These are phyloP conservation scores for Zaprionus kolodkinae DNA, from an alignment of 1,140 invertebrate genomes.

Conservation along the genomic window DNA sequence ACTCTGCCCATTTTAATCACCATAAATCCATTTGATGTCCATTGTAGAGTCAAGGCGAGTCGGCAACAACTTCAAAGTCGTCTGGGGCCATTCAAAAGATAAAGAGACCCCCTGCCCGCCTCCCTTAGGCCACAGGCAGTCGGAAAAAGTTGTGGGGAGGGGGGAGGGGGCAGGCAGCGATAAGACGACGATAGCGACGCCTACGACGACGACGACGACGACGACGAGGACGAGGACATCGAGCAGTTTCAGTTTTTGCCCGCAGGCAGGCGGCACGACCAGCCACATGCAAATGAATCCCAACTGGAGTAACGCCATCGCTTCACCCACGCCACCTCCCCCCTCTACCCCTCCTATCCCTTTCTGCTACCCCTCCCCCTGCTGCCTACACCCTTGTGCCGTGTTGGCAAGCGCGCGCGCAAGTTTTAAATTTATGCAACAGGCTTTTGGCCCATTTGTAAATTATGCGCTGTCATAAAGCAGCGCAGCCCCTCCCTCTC, in stretches of 20 bases:
- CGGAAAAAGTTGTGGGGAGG: neutral
- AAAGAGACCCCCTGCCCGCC: slow-evolving; percentile 19
- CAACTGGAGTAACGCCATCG: slow-evolving; percentile 44
- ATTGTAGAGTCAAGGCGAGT: slow-evolving; percentile 21
- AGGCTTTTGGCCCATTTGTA: slow-evolving; percentile 81
- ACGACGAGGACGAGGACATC: slow-evolving; percentile 21
- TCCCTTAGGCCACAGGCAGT: neutral
- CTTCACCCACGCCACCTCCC: neutral
- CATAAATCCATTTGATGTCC: slow-evolving; percentile 44
- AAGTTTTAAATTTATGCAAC: slow-evolving; percentile 77
- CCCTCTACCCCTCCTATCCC: too few relatives aligned
- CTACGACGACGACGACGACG: slow-evolving; percentile 34
- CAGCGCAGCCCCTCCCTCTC: slow-evolving; percentile 54
- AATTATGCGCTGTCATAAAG: slow-evolving; percentile 82
- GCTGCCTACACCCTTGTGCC: neutral
- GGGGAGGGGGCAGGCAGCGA: slow-evolving; percentile 50
- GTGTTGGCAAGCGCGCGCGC: slow-evolving; percentile 3
- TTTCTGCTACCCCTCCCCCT: neutral
- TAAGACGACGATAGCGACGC: slow-evolving; percentile 66
- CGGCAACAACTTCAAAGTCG: slow-evolving; percentile 48
- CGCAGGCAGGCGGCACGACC: slow-evolving; percentile 2
- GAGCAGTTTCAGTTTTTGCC: slow-evolving; percentile 23
- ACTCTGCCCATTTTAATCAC: slow-evolving; percentile 34
- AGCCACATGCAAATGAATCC: slow-evolving; percentile 68
- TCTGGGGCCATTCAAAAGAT: slow-evolving; percentile 48